phyloP scores from a whole-genome alignment of 2,888 invertebrate genomes.

The Brachynemurus nebulosus region DNA sequence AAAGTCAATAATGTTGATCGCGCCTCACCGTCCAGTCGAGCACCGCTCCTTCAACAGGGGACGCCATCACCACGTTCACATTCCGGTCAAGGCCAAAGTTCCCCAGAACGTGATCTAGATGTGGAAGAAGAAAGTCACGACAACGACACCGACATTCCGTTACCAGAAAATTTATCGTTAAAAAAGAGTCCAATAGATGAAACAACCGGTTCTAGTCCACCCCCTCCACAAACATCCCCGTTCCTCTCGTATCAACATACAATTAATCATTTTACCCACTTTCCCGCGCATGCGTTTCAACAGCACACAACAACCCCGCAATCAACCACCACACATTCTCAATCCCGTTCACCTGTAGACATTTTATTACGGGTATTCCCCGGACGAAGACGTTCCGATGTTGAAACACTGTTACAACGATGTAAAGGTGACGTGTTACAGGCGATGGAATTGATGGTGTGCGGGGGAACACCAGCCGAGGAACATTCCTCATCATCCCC shows the following conservation, averaged over 20 bases:
- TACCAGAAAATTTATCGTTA: slow-evolving; percentile 70
- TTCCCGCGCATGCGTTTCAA: slow-evolving; percentile 28
- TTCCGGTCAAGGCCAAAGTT: slow-evolving; percentile 25
- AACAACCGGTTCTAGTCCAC: slow-evolving; percentile 34
- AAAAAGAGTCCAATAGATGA: slow-evolving; percentile 45
- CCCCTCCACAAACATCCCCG: slow-evolving; percentile 24
- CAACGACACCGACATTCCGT: slow-evolving; percentile 37
- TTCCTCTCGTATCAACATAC: slow-evolving; percentile 23
- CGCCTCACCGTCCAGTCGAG: slow-evolving; percentile 35
- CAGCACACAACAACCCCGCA: slow-evolving; percentile 25
- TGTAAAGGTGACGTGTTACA: slow-evolving; percentile 78
- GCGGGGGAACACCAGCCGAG: slow-evolving; percentile 32
- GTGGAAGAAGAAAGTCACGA: slow-evolving; percentile 36
- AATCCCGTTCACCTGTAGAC: slow-evolving; percentile 63
- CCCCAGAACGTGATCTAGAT: slow-evolving; percentile 37
- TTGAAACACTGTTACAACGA: slow-evolving; percentile 70
- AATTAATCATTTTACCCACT: slow-evolving; percentile 35
- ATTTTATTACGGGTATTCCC: slow-evolving; percentile 83
- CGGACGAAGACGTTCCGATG: slow-evolving; percentile 68
- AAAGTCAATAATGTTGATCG: slow-evolving; percentile 24
- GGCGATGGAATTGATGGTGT: slow-evolving; percentile 83
- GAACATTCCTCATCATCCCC: slow-evolving; percentile 12
- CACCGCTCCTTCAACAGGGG: slow-evolving; percentile 29
- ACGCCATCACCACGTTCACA: slow-evolving; percentile 24
- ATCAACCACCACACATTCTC: no score